These are phyloP conservation scores for Avahi laniger DNA, from an alignment of 2,797 vertebrate species.

Conservation along the genomic window DNA sequence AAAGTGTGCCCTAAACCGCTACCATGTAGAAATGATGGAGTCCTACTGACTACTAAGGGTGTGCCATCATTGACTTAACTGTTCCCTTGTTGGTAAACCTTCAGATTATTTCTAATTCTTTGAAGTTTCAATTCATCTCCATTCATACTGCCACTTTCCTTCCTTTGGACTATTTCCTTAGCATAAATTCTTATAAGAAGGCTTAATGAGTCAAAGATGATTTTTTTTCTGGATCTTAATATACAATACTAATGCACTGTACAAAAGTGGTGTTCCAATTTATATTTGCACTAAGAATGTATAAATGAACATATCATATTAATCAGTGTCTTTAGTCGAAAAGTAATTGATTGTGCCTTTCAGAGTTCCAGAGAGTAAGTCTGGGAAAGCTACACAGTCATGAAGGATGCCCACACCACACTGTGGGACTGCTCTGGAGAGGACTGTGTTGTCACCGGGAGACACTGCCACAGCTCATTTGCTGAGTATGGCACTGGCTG, in stretches of 20 bases:
- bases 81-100: neutral
- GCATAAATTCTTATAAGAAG: slow-evolving; percentile 1
- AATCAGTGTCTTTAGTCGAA: neutral
- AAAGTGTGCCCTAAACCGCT: neutral
- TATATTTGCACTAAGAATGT: neutral
- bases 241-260: neutral
- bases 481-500: neutral
- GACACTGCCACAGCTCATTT: rapidly evolving
- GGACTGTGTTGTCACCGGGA: neutral
- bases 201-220: neutral
- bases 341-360: neutral
- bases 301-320: neutral
- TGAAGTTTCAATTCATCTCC: neutral
- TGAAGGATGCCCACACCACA: neutral
- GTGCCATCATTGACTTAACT: neutral
- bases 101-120: neutral
- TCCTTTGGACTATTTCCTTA: slow-evolving; percentile 15
- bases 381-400: neutral
- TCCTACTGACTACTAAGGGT: neutral
- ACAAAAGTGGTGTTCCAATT: neutral
- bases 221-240: neutral
- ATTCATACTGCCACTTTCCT: neutral
- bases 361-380: neutral
- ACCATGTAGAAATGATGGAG: neutral
- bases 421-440: neutral